Percentiles rank a stretch among this genome's conserved stretches.
phyloP scores from a whole-genome alignment of 1,140 invertebrate genomes.

The Trissolcus basalis region DNA sequence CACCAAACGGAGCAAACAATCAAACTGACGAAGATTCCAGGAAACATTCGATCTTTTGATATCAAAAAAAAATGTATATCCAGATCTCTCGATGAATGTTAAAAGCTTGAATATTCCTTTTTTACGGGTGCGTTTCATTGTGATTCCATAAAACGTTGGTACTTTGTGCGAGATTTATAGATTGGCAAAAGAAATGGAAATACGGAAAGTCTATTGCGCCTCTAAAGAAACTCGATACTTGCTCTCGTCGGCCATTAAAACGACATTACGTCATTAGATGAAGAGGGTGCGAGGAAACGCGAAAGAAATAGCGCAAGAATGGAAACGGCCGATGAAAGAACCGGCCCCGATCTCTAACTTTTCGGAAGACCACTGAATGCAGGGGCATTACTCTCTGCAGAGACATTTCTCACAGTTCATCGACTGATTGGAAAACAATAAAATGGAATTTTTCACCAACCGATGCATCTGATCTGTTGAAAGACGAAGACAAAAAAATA shows the following conservation, averaged over 20 bases:
- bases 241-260: slow-evolving; percentile 65
- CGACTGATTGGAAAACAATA: background rate
- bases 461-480: background rate
- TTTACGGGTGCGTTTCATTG: slow-evolving; percentile 49
- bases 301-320: slow-evolving; percentile 45
- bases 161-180: slow-evolving; percentile 53
- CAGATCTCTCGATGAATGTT: slow-evolving; percentile 45
- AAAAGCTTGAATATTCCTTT: slow-evolving; percentile 50
- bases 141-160: slow-evolving; percentile 31
- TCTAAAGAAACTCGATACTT: slow-evolving; percentile 71
- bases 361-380: background rate
- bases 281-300: slow-evolving; percentile 59
- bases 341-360: slow-evolving; percentile 16
- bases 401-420: background rate
- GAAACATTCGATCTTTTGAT: slow-evolving; percentile 48
- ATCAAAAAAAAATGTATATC: slow-evolving; percentile 38
- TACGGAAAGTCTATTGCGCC: slow-evolving; percentile 65
- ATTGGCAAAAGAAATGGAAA: slow-evolving; percentile 52
- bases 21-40: slow-evolving; percentile 11
- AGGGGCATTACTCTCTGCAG: background rate
- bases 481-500: background rate
- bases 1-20: slow-evolving; percentile 27
- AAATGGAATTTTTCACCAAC: background rate
- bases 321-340: slow-evolving; percentile 27
- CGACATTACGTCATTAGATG: slow-evolving; percentile 55